Evolutionary conservation across 2,113 vertebrate species (phyloP).

Genomic region (Spilogale gracilis): DNA sequence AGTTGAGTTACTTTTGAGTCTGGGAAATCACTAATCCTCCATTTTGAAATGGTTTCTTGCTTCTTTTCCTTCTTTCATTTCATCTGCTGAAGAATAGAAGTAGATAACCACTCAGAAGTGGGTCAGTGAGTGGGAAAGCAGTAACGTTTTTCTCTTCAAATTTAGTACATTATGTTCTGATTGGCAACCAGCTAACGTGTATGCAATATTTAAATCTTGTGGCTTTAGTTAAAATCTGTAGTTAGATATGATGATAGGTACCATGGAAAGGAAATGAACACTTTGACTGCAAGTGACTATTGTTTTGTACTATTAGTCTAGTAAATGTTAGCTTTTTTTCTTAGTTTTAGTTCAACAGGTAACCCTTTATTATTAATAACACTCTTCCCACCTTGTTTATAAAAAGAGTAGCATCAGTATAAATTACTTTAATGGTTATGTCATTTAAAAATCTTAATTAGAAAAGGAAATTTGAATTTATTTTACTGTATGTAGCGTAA

Average conservation of each 20-base stretch:
- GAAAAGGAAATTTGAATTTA: constrained; percentile 45
- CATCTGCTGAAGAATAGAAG: background rate
- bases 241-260: background rate
- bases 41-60: constrained; percentile 19
- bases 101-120: background rate
- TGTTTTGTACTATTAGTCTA: background rate
- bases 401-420: constrained; percentile 23
- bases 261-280: background rate
- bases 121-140: background rate
- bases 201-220: background rate
- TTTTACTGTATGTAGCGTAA: background rate
- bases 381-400: background rate
- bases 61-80: background rate
- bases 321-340: background rate
- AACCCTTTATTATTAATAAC: background rate
- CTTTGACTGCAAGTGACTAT: background rate
- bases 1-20: constrained; percentile 24
- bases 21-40: background rate
- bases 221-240: background rate
- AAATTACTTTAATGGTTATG: background rate
- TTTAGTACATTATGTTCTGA: background rate
- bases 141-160: background rate
- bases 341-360: background rate
- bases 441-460: constrained; percentile 43
- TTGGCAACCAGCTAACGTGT: background rate